Percentiles rank a stretch among this genome's conserved stretches.
Evolutionary conservation across 1,140 invertebrate species (phyloP).

Genomic region (Paracyclopina nana): DNA sequence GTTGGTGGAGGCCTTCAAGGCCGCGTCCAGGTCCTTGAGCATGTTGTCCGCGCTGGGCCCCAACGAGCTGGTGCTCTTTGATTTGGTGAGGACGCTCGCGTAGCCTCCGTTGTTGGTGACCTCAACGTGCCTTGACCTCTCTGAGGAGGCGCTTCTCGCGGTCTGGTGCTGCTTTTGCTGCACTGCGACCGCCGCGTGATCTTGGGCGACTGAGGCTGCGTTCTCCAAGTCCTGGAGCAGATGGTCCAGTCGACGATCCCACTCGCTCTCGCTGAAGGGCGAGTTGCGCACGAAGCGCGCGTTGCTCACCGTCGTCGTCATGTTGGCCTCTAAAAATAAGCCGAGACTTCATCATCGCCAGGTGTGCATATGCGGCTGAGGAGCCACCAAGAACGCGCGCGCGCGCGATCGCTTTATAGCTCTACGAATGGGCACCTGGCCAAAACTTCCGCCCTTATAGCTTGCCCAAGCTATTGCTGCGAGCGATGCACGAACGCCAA

Average conservation of each 20-base stretch:
- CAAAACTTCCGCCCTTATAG: too few species aligned
- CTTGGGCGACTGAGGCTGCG: not conserved
- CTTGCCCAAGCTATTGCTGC: too few species aligned
- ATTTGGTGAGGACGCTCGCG: too few species aligned
- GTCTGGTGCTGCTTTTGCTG: not conserved
- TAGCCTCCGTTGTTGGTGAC: not conserved
- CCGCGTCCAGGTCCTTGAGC: not conserved
- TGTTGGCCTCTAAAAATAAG: not conserved
- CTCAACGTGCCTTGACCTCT: not conserved
- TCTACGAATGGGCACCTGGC: too few species aligned
- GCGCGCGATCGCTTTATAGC: too few species aligned
- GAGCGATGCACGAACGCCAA: too few species aligned
- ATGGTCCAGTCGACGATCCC: constrained; percentile 12
- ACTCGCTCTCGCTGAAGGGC: constrained; percentile 13
- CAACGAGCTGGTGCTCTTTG: not conserved
- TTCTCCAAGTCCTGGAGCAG: constrained; percentile 15
- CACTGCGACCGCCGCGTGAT: not conserved
- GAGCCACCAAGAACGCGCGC: too few species aligned
- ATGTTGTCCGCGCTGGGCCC: constrained; percentile 3
- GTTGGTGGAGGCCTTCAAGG: constrained; percentile 11
- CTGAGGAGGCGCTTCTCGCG: not conserved
- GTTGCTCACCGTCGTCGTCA: not conserved
- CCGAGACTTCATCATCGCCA: not conserved
- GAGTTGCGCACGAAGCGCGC: not conserved
- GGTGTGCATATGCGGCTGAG: too few species aligned